phyloP scores from a whole-genome alignment of 2,113 vertebrate species.

The Muntiacus reevesi region DNA sequence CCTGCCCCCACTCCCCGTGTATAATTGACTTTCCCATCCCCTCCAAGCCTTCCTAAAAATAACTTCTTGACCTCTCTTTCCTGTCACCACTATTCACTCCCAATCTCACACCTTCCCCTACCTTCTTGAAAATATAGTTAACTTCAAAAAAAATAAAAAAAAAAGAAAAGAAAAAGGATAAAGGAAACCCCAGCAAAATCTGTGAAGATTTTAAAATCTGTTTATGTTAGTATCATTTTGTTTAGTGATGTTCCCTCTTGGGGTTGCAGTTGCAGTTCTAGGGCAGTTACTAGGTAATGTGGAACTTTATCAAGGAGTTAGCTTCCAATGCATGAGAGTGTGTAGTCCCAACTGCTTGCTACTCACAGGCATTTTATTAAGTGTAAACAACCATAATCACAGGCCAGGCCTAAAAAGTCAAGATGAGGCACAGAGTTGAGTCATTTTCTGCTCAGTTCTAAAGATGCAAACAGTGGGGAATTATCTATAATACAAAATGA shows the following conservation, averaged over 20 bases:
- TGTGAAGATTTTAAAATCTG: not conserved
- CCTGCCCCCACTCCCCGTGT: accelerated
- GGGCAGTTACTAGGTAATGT: not conserved
- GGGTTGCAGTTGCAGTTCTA: not conserved
- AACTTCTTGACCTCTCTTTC: conserved; percentile 29
- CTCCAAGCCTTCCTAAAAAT: conserved; percentile 43
- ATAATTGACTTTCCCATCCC: not conserved
- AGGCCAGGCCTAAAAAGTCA: not conserved
- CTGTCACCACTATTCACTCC: not conserved
- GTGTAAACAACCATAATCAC: not conserved
- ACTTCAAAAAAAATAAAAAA: not conserved
- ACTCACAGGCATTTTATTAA: not conserved
- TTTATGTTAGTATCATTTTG: not conserved
- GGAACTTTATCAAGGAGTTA: not conserved
- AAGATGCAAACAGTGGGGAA: not conserved
- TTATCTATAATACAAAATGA: not conserved
- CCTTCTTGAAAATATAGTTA: conserved; percentile 24
- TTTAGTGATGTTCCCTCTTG: not conserved
- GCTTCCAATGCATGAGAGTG: not conserved
- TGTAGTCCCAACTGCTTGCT: not conserved
- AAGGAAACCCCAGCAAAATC: not conserved
- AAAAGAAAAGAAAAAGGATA: not conserved
- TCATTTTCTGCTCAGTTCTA: not conserved
- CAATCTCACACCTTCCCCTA: not conserved
- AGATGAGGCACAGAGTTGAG: not conserved